A percentile compares a stretch with the other conserved stretches of the same genome.
Conservation (phyloP, 2,888 invertebrate genomes). For the Orchesella flavescens region DNA sequence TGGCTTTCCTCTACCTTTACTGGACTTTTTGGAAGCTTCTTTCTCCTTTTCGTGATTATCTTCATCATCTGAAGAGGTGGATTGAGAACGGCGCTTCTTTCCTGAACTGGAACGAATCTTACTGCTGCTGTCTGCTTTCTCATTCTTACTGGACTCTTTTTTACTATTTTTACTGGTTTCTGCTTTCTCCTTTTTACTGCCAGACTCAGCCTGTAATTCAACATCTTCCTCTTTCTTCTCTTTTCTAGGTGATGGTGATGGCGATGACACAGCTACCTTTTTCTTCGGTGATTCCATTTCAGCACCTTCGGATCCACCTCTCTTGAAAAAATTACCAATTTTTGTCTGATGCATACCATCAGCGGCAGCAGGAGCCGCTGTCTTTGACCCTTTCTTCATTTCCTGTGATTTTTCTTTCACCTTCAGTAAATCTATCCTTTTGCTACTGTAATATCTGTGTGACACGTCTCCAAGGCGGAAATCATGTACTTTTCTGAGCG, state of each 20-base stretch:
- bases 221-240: not conserved
- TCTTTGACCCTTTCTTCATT: constrained; percentile 9
- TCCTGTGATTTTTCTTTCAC: not conserved
- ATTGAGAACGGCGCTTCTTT: constrained; percentile 57
- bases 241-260: not conserved
- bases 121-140: not conserved
- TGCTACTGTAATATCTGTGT: too few relatives aligned
- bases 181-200: not conserved
- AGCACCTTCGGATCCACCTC: not conserved
- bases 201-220: not conserved
- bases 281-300: constrained; percentile 19
- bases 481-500: too few relatives aligned
- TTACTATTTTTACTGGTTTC: not conserved
- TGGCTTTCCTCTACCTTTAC: constrained; percentile 8
- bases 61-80: constrained; percentile 47
- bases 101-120: not conserved
- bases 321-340: constrained; percentile 64
- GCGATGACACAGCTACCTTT: constrained; percentile 1
- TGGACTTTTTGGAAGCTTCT: constrained; percentile 5
- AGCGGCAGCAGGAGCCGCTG: not conserved
- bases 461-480: too few relatives aligned
- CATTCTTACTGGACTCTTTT: too few relatives aligned
- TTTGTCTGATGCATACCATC: constrained; percentile 32
- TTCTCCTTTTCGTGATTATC: constrained; percentile 17
- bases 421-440: too few relatives aligned